Percentiles rank a stretch among this genome's conserved stretches.
Conservation (phyloP, 2,888 invertebrate species). For the Caenorhabditis sulstoni region DNA sequence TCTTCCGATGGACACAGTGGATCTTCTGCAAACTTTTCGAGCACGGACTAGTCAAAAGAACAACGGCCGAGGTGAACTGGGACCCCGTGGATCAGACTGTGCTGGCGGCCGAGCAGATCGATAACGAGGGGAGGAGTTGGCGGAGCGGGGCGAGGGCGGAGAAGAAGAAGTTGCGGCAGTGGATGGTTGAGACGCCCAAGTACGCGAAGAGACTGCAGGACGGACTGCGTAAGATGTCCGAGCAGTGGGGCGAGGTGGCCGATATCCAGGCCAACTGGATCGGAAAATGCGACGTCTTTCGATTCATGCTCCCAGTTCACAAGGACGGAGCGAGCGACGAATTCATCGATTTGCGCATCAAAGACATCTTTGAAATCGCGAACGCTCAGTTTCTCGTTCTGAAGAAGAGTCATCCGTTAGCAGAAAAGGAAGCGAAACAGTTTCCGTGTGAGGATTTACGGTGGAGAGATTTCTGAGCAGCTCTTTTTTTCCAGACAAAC, state of each 20-base stretch:
- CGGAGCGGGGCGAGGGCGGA: constrained; percentile 95
- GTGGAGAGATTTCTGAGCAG: too few relatives aligned
- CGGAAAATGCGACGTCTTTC: constrained; percentile 80
- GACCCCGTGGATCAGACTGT: constrained; percentile 98
- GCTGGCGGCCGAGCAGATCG: constrained; percentile 97
- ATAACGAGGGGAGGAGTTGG: constrained; percentile 85
- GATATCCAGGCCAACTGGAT: constrained; percentile 81
- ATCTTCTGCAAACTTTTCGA: constrained; percentile 92
- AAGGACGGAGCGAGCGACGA: constrained; percentile 55
- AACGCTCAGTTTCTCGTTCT: constrained; percentile 73
- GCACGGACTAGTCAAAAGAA: constrained; percentile 87
- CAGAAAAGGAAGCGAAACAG: constrained; percentile 28
- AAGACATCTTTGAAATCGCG: constrained; percentile 66
- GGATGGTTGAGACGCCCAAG: constrained; percentile 92
- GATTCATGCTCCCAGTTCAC: constrained; percentile 74
- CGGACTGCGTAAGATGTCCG: constrained; percentile 68
- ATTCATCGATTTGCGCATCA: constrained; percentile 72
- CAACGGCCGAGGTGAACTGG: constrained; percentile 89
- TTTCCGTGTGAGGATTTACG: constrained; percentile 51
- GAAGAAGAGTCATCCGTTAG: constrained; percentile 68
- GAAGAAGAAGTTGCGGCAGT: constrained; percentile 91
- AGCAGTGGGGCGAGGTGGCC: constrained; percentile 78
- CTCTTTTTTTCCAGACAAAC: constrained; percentile 56
- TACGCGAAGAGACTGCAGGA: constrained; percentile 80
- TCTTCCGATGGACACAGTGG: constrained; percentile 90